These are phyloP conservation scores for Leptogaster cylindrica DNA, from an alignment of 2,888 invertebrate species.

Conservation along the genomic window DNA sequence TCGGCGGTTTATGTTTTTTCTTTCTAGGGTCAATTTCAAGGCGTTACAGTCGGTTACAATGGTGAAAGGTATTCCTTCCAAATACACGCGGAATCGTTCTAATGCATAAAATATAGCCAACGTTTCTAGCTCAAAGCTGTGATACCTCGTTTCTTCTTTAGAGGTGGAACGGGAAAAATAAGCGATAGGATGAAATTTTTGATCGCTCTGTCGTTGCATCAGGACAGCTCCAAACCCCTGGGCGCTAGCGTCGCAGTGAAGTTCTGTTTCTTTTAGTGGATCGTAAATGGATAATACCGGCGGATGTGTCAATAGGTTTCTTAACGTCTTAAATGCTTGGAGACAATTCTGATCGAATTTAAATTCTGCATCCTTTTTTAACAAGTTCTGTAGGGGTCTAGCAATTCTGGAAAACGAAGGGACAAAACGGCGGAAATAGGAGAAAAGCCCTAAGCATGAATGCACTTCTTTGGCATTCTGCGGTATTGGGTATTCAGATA, in stretches of 20 bases:
- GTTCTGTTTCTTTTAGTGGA: conserved; percentile 47
- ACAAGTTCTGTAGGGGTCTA: background rate
- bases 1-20: conserved; percentile 51
- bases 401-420: background rate
- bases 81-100: conserved; percentile 51
- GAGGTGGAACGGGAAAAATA: conserved; percentile 50
- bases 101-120: conserved; percentile 53
- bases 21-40: conserved; percentile 50
- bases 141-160: background rate
- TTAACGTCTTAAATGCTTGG: conserved; percentile 38
- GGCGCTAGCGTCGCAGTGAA: conserved; percentile 52
- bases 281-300: conserved; percentile 52
- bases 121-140: background rate
- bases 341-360: background rate
- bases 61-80: conserved; percentile 50
- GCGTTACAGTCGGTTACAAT: conserved; percentile 53
- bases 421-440: background rate
- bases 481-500: background rate
- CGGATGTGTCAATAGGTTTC: conserved; percentile 25
- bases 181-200: conserved; percentile 50
- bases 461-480: background rate
- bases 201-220: conserved; percentile 45
- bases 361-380: background rate
- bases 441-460: background rate
- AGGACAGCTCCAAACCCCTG: background rate